Conservation (phyloP, 2,797 vertebrate species). For the Diceros bicornis region DNA sequence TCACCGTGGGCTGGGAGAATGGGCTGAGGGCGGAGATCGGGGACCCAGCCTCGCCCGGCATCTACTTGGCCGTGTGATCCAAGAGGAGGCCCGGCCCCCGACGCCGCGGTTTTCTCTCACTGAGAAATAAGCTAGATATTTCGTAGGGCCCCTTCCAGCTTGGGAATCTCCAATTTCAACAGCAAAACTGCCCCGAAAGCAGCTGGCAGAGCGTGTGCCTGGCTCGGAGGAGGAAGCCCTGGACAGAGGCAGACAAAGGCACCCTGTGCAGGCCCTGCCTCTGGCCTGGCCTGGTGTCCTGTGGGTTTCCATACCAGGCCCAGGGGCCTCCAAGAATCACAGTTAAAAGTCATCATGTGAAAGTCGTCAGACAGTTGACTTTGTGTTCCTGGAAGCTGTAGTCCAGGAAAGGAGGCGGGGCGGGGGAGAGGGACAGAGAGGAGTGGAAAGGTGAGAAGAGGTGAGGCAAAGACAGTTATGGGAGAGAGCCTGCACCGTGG, state of each 20-base stretch:
- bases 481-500: neutral
- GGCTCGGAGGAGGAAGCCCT: neutral
- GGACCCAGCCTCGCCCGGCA: neutral
- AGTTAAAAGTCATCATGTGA: slow-evolving; percentile 3
- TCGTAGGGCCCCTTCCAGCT: neutral
- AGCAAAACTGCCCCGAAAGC: neutral
- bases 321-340: slow-evolving; percentile 76
- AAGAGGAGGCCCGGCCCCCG: neutral
- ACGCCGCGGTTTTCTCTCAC: neutral
- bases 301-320: neutral
- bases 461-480: fast-evolving
- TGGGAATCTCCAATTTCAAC: neutral
- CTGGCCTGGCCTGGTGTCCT: neutral
- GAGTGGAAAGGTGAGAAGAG: neutral
- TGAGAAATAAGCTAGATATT: neutral
- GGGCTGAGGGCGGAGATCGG: neutral
- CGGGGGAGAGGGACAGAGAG: fast-evolving
- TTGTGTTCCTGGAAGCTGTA: slow-evolving; percentile 71
- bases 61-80: neutral
- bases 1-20: neutral
- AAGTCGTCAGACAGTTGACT: neutral
- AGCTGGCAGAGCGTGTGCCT: neutral
- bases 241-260: neutral
- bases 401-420: slow-evolving; percentile 26
- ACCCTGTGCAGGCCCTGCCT: slow-evolving; percentile 6